These are phyloP conservation scores for Oncorhynchus kisutch DNA, from an alignment of 2,113 vertebrate genomes.

Conservation along the genomic window DNA sequence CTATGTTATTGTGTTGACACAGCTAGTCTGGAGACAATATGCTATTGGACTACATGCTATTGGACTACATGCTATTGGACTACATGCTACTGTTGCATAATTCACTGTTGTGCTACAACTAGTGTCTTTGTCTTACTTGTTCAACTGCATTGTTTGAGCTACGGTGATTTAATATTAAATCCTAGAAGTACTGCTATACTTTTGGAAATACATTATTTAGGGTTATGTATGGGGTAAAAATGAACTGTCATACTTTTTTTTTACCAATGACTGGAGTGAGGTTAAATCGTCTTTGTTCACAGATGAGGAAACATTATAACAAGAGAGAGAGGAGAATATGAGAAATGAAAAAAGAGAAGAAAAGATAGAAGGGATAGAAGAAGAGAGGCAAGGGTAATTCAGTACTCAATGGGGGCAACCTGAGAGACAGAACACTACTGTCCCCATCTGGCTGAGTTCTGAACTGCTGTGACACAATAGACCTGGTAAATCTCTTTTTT, in stretches of 20 bases:
- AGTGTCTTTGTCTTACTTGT: not conserved
- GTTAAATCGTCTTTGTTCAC: not conserved
- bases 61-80: too few species aligned
- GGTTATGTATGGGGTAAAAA: not conserved
- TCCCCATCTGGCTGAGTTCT: slow-evolving; percentile 54
- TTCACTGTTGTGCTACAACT: not conserved
- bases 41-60: not conserved
- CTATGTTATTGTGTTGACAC: not conserved
- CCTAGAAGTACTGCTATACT: not conserved
- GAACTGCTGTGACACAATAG: not conserved
- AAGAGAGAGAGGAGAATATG: slow-evolving; percentile 49
- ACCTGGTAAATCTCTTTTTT: not conserved
- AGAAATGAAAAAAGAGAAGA: slow-evolving; percentile 22
- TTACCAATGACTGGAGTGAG: not conserved
- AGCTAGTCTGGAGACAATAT: not conserved
- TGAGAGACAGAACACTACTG: slow-evolving; percentile 57
- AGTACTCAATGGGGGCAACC: not conserved
- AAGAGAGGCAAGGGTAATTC: not conserved
- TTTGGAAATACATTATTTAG: not conserved
- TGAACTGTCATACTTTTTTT: not conserved
- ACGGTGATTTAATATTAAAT: not conserved
- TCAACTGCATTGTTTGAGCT: not conserved
- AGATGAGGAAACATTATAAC: slow-evolving; percentile 10
- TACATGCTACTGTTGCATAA: not conserved
- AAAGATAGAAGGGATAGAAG: not conserved